Percentiles rank a stretch among this genome's conserved stretches.
phyloP scores from a whole-genome alignment of 1,140 invertebrate genomes.

The Galleria mellonella region DNA sequence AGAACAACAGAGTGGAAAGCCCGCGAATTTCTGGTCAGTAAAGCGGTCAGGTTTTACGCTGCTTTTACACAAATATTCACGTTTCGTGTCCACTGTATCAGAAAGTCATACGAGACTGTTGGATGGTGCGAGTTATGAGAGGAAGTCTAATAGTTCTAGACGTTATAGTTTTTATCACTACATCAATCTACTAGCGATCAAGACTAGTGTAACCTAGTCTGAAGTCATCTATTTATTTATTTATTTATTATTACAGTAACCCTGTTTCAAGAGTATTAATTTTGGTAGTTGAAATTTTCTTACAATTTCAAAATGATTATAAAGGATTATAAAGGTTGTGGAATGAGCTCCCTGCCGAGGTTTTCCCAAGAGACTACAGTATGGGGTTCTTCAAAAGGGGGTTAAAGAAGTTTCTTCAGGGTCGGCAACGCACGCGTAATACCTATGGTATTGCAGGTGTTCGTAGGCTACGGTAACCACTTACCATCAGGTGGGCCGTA shows the following conservation, averaged over 20 bases:
- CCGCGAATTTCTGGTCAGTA: constrained; percentile 1
- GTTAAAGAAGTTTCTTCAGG: too few species aligned
- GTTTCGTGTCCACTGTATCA: constrained; percentile 43
- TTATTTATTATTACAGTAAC: neutral
- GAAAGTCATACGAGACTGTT: constrained; percentile 32
- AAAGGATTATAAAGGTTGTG: too few species aligned
- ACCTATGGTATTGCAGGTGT: too few species aligned
- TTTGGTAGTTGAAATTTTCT: neutral
- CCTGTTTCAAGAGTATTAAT: too few species aligned
- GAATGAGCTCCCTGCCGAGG: too few species aligned
- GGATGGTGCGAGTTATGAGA: constrained; percentile 7
- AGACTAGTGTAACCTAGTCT: too few species aligned
- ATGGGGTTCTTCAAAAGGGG: too few species aligned
- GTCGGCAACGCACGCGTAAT: too few species aligned
- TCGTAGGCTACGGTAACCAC: too few species aligned
- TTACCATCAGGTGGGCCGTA: too few species aligned
- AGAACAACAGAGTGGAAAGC: neutral
- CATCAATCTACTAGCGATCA: neutral
- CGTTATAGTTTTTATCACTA: neutral
- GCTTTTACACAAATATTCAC: constrained; percentile 29
- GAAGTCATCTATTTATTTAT: too few species aligned
- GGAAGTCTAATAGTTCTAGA: neutral
- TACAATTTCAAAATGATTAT: neutral
- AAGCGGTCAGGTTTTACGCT: constrained; percentile 18
- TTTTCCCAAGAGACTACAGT: too few species aligned